phyloP scores from a whole-genome alignment of 37 sponge, comb jelly and placozoan species.

The Chondrosia reniformis region DNA sequence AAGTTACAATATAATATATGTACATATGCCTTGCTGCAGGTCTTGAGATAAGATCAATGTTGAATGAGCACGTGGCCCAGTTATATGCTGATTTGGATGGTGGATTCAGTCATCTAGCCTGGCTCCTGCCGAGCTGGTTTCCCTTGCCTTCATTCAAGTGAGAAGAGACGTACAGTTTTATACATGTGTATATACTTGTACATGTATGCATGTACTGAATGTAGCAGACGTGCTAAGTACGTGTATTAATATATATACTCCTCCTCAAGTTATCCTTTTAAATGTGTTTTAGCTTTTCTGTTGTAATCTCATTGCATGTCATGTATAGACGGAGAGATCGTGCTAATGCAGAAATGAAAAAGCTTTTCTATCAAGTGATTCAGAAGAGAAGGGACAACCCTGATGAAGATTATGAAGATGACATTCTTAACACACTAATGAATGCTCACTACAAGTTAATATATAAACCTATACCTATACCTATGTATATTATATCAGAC shows the following conservation, averaged over 20 bases:
- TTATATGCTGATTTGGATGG: slow-evolving; percentile 82
- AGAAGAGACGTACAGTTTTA: background rate
- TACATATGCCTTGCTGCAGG: no score
- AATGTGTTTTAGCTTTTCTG: slow-evolving; percentile 30
- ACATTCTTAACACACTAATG: slow-evolving; percentile 60
- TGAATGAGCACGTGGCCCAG: slow-evolving; percentile 81
- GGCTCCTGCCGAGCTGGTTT: slow-evolving; percentile 86
- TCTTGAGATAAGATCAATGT: slow-evolving; percentile 48
- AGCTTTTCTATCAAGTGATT: slow-evolving; percentile 60
- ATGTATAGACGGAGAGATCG: slow-evolving; percentile 65
- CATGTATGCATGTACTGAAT: background rate
- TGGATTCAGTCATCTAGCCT: slow-evolving; percentile 75
- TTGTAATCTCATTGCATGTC: slow-evolving; percentile 19
- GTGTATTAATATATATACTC: background rate
- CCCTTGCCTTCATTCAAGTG: slow-evolving; percentile 87
- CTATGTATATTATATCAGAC: no score
- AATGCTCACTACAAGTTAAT: slow-evolving; percentile 69
- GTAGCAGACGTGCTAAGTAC: background rate
- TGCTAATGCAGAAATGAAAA: slow-evolving; percentile 66
- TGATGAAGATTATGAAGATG: slow-evolving; percentile 44
- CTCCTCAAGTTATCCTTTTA: slow-evolving; percentile 17
- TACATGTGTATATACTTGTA: background rate
- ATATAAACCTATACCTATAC: no score
- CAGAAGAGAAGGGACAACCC: slow-evolving; percentile 38
- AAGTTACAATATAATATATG: no score